Evolutionary conservation across 2,797 vertebrate genomes (phyloP), one percentile per base, ranked within the genome.

Genomic region (Coregonus suidteri): DNA sequence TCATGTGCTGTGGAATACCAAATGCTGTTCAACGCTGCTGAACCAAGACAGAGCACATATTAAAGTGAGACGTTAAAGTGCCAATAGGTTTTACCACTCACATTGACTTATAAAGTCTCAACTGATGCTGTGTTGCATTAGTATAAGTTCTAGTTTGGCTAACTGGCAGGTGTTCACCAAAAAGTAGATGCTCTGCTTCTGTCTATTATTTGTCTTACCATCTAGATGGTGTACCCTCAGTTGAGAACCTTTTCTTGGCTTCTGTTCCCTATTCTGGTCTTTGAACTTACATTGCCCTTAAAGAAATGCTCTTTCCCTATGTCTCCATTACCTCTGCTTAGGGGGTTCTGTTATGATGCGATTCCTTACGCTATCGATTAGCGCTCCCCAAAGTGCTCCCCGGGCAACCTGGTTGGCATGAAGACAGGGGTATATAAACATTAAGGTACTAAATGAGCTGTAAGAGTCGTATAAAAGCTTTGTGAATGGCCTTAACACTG

Each of bases 1-100:
- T 80, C 78, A 80, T 66, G 47, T 53, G 30, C 70, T 47, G 71
- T 54, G 15, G 59, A 68, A 76, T 73, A 56, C 69, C 20, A 64
- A 64, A 64, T 64, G 20, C 59, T 64, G n/a, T 64, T 25, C 59
- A 4, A 64, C 4, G 59, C 25, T 25, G 59, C 59, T 64, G n/a
- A 64, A 11, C 20, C 4, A 64, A 25, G 59, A 64, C 59, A 25
- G 59, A 64, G 59, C 59, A 13, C n/a, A 64, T 20, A 20, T 9
- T 2, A 25, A 9, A n/a, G 4, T 59, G 56, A 59, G 18, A n/a
- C 16, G 7, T 25, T 20, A 64, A 30, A 11, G 59, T 25, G 20
- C 59, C 2, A 30, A 64, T 64, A 6, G 56, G 5, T 64, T 7
- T 64, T 25, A 62, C 56, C 56, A 20, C n/a, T 64, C 59, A 64